Evolutionary conservation across 2,888 invertebrate species (phyloP), one percentile per base, ranked within the genome.

Genomic region (Thymelicus sylvestris): DNA sequence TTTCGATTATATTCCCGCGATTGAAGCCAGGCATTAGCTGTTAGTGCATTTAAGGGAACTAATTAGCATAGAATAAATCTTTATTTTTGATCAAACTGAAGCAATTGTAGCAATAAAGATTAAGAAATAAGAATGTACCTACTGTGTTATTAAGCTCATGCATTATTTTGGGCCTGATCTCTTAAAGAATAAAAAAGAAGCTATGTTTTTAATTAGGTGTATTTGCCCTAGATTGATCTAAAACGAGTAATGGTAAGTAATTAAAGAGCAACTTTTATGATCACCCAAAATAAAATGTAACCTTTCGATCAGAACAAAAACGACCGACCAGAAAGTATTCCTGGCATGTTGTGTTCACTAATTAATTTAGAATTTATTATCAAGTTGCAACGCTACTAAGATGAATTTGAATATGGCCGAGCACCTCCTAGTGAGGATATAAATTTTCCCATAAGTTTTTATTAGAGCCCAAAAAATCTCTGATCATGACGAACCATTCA

Each of bases 401-500:
- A 80, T 81, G 78, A 83, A 85, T 86, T 85, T 85, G 80, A 84
- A 86, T 83, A 82, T 81, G 81, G 82, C 72, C 80, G 80, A 77
- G 82, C 81, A 83, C 81, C 82, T 83, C 80, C 85, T 88, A 88
- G 86, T 77, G 77, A 75, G 81, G 80, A 73, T 79, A 90, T 92
- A 93, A 92, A 92, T 92, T 89, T 90, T 82, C 72, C 75, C 78
- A 79, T 84, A 84, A 85, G 80, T 82, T 89, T 92, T 93, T 92
- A 89, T 90, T 87, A 86, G 81, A 79, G 80, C 84, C 87, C 83
- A 86, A 89, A 91, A 91, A 90, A 87, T 84, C 77, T 89, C 85
- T 88, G 92, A 88, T 91, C 92, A 90, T 89, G 91, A 90, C 85
- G 91, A 90, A 91, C 90, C 91, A 89, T 92, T 89, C 87, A 90